These are phyloP conservation scores for Theonella swinhoei DNA, from an alignment of 37 sponge, comb jelly and placozoan species.

Conservation along the genomic window DNA sequence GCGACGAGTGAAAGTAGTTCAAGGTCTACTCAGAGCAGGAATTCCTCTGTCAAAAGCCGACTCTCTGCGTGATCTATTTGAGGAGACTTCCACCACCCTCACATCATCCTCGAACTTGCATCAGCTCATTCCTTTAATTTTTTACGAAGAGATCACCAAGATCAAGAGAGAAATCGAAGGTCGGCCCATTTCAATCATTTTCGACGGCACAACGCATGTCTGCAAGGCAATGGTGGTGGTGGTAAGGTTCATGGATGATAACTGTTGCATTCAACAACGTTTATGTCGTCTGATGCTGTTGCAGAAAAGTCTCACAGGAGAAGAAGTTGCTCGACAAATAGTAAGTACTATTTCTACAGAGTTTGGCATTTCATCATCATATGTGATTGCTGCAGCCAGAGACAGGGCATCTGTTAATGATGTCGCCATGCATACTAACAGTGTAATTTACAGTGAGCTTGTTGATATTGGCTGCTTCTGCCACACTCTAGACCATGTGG, in stretches of 20 bases:
- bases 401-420: constrained; percentile 16
- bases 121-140: constrained; percentile 30
- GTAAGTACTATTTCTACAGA: neutral
- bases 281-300: neutral
- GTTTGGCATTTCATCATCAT: constrained; percentile 14
- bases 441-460: neutral
- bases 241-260: constrained; percentile 18
- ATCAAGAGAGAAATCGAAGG: constrained; percentile 9
- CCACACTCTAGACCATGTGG: neutral
- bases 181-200: constrained; percentile 7
- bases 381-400: neutral
- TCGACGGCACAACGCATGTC: constrained; percentile 9
- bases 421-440: neutral
- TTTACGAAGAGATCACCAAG: constrained; percentile 12
- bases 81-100: constrained; percentile 32
- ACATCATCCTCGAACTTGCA: constrained; percentile 6
- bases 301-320: neutral
- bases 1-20: constrained; percentile 51
- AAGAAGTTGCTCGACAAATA: constrained; percentile 7
- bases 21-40: constrained; percentile 28
- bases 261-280: constrained; percentile 15
- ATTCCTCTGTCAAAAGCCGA: constrained; percentile 29
- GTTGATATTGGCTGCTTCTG: neutral
- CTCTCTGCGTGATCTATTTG: constrained; percentile 28
- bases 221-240: constrained; percentile 12